Percentiles rank a stretch among this genome's conserved stretches.
These are phyloP conservation scores for Mobula hypostoma DNA, from an alignment of 2,113 vertebrate genomes.

Conservation along the genomic window DNA sequence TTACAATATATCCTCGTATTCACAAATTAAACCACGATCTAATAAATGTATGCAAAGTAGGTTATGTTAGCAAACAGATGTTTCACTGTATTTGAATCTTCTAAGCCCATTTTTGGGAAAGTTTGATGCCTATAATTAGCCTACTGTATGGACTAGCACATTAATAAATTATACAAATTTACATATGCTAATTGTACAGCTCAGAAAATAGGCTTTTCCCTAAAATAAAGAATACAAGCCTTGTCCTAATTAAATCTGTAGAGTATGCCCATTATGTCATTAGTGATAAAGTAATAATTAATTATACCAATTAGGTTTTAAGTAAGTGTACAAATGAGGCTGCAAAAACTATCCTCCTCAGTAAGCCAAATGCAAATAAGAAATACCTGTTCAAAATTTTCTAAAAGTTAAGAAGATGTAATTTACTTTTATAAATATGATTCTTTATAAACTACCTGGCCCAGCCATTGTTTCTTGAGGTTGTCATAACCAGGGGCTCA, in stretches of 20 bases:
- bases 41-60: background rate
- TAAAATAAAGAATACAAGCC: constrained; percentile 17
- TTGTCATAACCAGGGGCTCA: no score
- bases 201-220: constrained; percentile 14
- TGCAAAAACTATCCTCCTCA: background rate
- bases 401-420: background rate
- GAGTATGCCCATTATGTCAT: constrained; percentile 25
- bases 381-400: background rate
- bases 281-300: constrained; percentile 22
- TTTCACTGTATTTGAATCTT: background rate
- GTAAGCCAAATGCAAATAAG: background rate
- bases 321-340: background rate
- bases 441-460: background rate
- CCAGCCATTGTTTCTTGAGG: background rate
- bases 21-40: constrained; percentile 16
- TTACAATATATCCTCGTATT: background rate
- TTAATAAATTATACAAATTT: constrained; percentile 34
- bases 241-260: constrained; percentile 23
- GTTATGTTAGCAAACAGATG: constrained; percentile 25
- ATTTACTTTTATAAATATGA: background rate
- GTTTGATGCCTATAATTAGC: constrained; percentile 21
- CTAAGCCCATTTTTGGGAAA: constrained; percentile 18
- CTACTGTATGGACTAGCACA: background rate
- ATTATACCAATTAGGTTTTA: constrained; percentile 21
- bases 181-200: background rate